Evolutionary conservation across 2,113 vertebrate species (phyloP).

Genomic region (Dissostichus mawsoni): DNA sequence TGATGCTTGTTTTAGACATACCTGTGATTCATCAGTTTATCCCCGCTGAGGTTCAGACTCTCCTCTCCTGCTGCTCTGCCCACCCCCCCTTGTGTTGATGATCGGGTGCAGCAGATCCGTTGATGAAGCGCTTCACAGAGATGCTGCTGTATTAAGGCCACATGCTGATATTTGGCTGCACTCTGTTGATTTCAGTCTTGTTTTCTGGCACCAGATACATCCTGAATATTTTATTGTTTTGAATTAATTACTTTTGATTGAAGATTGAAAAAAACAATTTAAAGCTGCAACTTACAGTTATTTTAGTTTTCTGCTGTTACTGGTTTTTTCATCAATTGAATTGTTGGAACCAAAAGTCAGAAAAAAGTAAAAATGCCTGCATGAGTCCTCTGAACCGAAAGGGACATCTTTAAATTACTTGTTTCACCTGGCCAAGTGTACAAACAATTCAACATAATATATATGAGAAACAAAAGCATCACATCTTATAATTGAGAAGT

Average conservation of each 20-base stretch:
- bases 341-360: too few relatives aligned
- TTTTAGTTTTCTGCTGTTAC: not conserved
- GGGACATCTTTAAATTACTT: too few relatives aligned
- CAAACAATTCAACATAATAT: not conserved
- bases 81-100: constrained; percentile 33
- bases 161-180: constrained; percentile 59
- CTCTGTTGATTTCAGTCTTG: constrained; percentile 54
- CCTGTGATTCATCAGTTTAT: constrained; percentile 18
- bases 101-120: constrained; percentile 50
- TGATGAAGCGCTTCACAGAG: constrained; percentile 66
- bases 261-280: constrained; percentile 9
- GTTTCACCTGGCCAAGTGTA: too few relatives aligned
- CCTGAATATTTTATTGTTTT: constrained; percentile 56
- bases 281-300: not conserved
- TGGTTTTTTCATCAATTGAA: too few relatives aligned
- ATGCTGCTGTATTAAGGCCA: constrained; percentile 30
- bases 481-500: not conserved
- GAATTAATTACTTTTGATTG: constrained; percentile 54
- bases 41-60: constrained; percentile 7
- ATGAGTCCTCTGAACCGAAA: too few relatives aligned
- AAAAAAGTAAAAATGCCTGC: too few relatives aligned
- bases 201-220: constrained; percentile 29
- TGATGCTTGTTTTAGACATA: not conserved
- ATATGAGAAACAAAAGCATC: not conserved
- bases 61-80: not conserved